These are phyloP conservation scores for Limosa lapponica DNA, from an alignment of 2,797 vertebrate genomes.

Conservation along the genomic window DNA sequence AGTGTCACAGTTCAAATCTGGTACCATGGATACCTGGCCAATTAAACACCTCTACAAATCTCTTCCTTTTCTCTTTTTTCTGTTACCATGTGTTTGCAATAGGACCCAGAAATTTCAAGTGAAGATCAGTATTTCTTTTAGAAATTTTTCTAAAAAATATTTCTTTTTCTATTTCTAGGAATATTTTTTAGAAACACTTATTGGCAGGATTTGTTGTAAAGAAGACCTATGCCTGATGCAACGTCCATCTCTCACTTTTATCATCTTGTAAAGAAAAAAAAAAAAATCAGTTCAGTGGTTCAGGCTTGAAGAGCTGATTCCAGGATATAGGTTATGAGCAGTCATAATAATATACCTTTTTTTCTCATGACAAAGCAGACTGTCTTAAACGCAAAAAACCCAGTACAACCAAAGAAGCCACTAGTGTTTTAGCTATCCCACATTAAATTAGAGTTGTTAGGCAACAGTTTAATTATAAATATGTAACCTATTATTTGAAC, in stretches of 20 bases:
- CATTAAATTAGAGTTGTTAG: neutral
- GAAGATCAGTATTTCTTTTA: neutral
- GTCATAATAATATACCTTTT: neutral
- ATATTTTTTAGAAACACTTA: neutral
- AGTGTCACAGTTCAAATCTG: neutral
- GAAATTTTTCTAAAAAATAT: too few relatives aligned
- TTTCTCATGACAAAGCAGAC: neutral
- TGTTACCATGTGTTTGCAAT: neutral
- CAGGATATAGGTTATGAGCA: neutral
- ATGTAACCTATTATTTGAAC: neutral
- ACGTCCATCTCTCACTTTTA: neutral
- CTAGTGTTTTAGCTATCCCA: neutral
- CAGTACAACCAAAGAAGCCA: neutral
- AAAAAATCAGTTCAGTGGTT: neutral
- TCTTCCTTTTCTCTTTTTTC: neutral
- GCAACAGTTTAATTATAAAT: neutral
- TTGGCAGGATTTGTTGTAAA: neutral
- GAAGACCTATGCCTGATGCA: neutral
- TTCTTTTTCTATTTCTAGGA: too few relatives aligned
- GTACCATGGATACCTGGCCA: neutral
- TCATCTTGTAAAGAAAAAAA: neutral
- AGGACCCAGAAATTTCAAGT: neutral
- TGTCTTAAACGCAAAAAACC: neutral
- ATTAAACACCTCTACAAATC: neutral
- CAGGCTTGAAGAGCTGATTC: neutral